Percentiles rank a stretch among this genome's conserved stretches.
Evolutionary conservation across 2,888 invertebrate genomes (phyloP).

Genomic region (Synanthedon formicaeformis): DNA sequence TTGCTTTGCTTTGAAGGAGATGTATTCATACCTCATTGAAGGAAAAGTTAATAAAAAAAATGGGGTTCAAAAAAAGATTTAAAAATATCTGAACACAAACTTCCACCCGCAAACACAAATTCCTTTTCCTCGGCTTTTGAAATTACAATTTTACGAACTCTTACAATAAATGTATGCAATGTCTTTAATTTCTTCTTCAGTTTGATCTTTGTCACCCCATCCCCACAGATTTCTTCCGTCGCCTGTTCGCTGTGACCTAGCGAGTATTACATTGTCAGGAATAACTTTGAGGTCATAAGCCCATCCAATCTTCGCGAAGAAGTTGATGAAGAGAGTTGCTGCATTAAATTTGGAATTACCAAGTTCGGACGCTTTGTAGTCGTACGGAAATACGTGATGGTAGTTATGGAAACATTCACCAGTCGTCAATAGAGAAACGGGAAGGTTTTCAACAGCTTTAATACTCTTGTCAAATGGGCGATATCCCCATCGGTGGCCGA

Average conservation of each 20-base stretch:
- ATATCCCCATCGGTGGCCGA: slow-evolving; percentile 4
- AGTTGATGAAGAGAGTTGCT: slow-evolving; percentile 29
- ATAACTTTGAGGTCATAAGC: slow-evolving; percentile 6
- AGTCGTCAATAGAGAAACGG: slow-evolving; percentile 4
- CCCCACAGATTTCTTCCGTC: slow-evolving; percentile 6
- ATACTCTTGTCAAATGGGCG: slow-evolving; percentile 1
- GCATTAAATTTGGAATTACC: slow-evolving; percentile 24
- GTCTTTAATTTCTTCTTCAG: neutral
- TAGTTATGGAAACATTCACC: slow-evolving; percentile 8
- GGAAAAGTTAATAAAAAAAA: too few relatives aligned
- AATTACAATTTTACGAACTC: neutral
- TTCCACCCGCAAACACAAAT: too few relatives aligned
- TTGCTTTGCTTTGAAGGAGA: too few relatives aligned
- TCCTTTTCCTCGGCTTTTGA: too few relatives aligned
- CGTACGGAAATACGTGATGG: slow-evolving; percentile 6
- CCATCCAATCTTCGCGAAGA: slow-evolving; percentile 19
- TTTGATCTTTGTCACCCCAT: slow-evolving; percentile 7
- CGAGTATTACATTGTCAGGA: slow-evolving; percentile 5
- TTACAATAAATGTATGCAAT: neutral
- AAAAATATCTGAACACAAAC: too few relatives aligned
- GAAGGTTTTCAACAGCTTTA: slow-evolving; percentile 2
- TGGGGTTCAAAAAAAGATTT: too few relatives aligned
- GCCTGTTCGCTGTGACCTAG: slow-evolving; percentile 6
- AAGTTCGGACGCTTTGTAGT: slow-evolving; percentile 6
- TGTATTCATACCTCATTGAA: too few relatives aligned